These are phyloP conservation scores for Oreochromis mossambicus DNA, from an alignment of 2,797 vertebrate species.

Conservation along the genomic window DNA sequence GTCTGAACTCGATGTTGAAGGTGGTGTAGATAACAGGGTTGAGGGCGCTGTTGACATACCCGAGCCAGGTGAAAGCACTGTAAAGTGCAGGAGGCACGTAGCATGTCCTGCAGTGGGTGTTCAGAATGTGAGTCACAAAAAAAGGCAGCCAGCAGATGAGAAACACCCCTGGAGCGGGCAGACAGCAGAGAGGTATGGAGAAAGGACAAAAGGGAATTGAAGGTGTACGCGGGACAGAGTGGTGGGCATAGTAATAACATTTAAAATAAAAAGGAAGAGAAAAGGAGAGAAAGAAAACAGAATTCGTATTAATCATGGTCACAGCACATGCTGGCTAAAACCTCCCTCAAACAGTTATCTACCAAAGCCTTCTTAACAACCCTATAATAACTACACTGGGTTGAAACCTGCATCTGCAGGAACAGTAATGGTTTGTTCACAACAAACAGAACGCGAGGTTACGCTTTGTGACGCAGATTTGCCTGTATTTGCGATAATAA, in stretches of 20 bases:
- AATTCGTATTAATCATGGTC: background rate
- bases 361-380: background rate
- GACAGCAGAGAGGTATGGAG: constrained; percentile 1
- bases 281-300: background rate
- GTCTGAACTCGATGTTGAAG: constrained; percentile 92
- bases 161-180: constrained; percentile 82
- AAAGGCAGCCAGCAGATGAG: constrained; percentile 96
- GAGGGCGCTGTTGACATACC: constrained; percentile 92
- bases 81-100: constrained; percentile 84
- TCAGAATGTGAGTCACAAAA: constrained; percentile 93
- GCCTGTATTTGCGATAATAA: background rate
- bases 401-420: background rate
- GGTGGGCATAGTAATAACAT: background rate
- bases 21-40: constrained; percentile 95
- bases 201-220: background rate
- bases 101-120: constrained; percentile 88
- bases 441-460: background rate
- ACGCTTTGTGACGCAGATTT: background rate
- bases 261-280: background rate
- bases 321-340: background rate
- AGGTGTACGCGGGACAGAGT: background rate
- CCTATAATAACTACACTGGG: background rate
- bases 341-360: background rate
- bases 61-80: constrained; percentile 92
- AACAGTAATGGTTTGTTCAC: background rate